Conservation (phyloP, 2,113 vertebrate genomes). For the Oreochromis spilurus region DNA sequence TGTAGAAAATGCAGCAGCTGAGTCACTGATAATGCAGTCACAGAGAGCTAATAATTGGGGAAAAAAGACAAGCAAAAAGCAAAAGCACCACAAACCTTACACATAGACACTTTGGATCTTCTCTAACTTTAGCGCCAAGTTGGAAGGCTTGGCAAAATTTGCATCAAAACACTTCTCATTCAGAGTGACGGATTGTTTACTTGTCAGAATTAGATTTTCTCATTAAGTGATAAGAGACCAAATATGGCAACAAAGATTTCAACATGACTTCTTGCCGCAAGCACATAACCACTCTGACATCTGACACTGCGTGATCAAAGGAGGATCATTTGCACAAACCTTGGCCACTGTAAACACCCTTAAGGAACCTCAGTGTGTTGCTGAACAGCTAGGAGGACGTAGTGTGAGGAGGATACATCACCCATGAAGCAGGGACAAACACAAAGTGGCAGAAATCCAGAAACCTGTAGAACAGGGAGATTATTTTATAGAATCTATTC, state of each 20-base stretch:
- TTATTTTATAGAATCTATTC: neutral
- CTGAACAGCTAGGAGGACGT: neutral
- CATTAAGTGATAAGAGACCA: neutral
- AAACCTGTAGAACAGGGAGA: neutral
- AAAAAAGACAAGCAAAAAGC: rapidly evolving
- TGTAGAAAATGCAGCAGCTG: neutral
- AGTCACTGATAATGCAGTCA: neutral
- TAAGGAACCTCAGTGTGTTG: neutral
- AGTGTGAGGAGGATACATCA: neutral
- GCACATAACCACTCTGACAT: neutral
- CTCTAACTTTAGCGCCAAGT: neutral
- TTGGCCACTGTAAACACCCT: neutral
- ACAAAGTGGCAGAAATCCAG: neutral
- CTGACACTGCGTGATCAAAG: neutral
- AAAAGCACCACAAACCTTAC: neutral
- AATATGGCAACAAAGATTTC: neutral
- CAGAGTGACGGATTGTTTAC: neutral
- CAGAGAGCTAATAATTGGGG: neutral
- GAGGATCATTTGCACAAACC: neutral
- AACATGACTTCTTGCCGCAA: neutral
- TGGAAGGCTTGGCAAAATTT: neutral
- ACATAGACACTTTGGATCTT: neutral
- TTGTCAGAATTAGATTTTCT: neutral
- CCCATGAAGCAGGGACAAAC: neutral
- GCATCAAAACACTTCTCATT: neutral